Conservation (phyloP, 2,113 vertebrate genomes). For the Anguilla rostrata region DNA sequence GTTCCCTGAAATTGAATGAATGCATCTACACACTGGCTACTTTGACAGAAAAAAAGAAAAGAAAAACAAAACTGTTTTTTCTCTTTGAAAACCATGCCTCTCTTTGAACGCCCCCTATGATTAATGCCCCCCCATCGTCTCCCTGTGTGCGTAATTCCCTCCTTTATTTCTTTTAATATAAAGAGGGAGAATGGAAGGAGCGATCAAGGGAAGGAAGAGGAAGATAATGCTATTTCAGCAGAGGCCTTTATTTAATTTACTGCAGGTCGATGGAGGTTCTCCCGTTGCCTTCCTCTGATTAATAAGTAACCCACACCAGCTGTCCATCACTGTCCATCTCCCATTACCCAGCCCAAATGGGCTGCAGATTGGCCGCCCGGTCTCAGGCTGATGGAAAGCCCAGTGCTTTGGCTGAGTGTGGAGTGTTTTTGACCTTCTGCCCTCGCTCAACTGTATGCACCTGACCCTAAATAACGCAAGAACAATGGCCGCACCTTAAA, state of each 20-base stretch:
- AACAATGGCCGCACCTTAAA: neutral
- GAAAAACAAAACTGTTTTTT: neutral
- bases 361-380: constrained; percentile 53
- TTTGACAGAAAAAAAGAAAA: neutral
- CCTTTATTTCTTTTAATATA: neutral
- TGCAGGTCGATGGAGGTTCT: constrained; percentile 30
- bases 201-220: neutral
- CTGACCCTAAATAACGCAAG: neutral
- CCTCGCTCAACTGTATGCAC: neutral
- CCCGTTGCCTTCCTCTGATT: constrained; percentile 31
- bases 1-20: neutral
- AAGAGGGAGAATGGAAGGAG: constrained; percentile 3
- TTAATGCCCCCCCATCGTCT: neutral
- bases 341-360: constrained; percentile 18
- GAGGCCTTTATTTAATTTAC: constrained; percentile 27
- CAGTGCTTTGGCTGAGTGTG: constrained; percentile 42
- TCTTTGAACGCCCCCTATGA: neutral
- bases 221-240: constrained; percentile 4
- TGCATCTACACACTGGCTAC: neutral
- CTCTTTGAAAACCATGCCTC: neutral
- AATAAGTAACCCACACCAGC: constrained; percentile 34
- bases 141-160: neutral
- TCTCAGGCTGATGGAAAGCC: constrained; percentile 66
- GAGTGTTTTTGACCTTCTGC: neutral
- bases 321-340: constrained; percentile 34